These are phyloP conservation scores for Gymnosoma rotundatum DNA, from an alignment of 2,888 invertebrate genomes.

Conservation along the genomic window DNA sequence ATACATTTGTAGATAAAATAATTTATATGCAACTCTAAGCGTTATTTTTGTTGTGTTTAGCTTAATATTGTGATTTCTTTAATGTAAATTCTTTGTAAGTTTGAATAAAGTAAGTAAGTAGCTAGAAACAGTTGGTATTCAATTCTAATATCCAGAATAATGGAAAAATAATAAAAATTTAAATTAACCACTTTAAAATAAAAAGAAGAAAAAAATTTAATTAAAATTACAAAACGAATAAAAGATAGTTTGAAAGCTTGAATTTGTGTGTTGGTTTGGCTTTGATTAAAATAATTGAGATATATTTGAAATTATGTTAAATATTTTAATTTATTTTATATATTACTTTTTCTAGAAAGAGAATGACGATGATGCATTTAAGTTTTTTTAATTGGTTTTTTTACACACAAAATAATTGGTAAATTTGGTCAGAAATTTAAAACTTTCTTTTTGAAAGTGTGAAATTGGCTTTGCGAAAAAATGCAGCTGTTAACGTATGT, in stretches of 20 bases:
- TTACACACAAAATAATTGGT: not conserved
- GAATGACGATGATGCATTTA: not conserved
- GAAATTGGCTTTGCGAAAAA: not conserved
- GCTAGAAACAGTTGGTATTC: not conserved
- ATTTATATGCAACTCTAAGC: not conserved
- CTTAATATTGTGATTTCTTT: conserved; percentile 6
- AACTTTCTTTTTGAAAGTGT: conserved; percentile 32
- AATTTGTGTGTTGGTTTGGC: not conserved
- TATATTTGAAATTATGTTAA: conserved; percentile 1
- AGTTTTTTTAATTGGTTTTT: conserved; percentile 22
- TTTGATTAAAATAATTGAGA: conserved; percentile 32
- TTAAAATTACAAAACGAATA: conserved; percentile 5
- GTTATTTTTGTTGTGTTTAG: not conserved
- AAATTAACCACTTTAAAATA: conserved; percentile 22
- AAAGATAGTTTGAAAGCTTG: conserved; percentile 1
- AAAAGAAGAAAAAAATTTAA: conserved; percentile 13
- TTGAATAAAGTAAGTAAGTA: not conserved
- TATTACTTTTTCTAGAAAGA: not conserved
- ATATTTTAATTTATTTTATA: conserved; percentile 1
- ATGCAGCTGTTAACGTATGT: not conserved
- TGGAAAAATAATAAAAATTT: conserved; percentile 4
- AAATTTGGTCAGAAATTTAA: not conserved
- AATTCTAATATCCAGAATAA: not conserved
- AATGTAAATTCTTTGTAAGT: not conserved
- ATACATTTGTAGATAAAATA: too few species aligned